These are phyloP conservation scores for Panagrolaimus sp. DNA, from an alignment of 1,140 invertebrate genomes.

Conservation along the genomic window DNA sequence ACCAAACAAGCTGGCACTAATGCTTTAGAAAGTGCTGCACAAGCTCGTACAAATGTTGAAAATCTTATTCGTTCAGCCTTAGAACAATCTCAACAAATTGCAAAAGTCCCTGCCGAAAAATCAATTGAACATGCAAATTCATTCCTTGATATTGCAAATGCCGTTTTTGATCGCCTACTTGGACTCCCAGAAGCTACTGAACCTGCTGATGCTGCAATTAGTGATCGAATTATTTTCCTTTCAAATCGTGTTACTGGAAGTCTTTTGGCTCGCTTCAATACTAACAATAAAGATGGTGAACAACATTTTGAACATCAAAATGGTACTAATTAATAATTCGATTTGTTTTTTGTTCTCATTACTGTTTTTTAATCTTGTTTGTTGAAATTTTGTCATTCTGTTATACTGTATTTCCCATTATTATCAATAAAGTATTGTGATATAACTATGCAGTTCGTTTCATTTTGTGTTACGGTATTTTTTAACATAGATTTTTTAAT, in stretches of 20 bases:
- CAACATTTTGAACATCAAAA: too few species aligned
- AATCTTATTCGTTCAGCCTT: constrained; percentile 22
- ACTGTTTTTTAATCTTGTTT: too few species aligned
- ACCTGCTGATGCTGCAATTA: constrained; percentile 16
- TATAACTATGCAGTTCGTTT: too few species aligned
- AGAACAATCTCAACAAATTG: constrained; percentile 20
- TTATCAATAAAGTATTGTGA: too few species aligned
- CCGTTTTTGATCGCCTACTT: constrained; percentile 27
- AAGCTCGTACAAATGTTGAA: constrained; percentile 21
- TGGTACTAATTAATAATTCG: too few species aligned
- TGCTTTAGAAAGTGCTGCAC: background rate
- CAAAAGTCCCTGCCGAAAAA: constrained; percentile 29
- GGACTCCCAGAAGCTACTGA: constrained; percentile 15
- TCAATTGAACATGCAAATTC: constrained; percentile 29
- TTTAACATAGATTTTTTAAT: too few species aligned
- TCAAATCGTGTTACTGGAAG: constrained; percentile 25
- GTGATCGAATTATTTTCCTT: constrained; percentile 21
- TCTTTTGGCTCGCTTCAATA: background rate
- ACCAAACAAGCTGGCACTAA: constrained; percentile 24
- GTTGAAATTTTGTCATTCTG: too few species aligned
- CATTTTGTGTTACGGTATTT: too few species aligned
- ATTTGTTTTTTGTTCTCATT: too few species aligned
- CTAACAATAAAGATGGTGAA: too few species aligned
- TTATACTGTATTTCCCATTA: too few species aligned
- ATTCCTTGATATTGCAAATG: constrained; percentile 29